Percentiles rank a stretch among this genome's conserved stretches.
phyloP scores from a whole-genome alignment of 2,888 invertebrate species.

The Sepiola atlantica region DNA sequence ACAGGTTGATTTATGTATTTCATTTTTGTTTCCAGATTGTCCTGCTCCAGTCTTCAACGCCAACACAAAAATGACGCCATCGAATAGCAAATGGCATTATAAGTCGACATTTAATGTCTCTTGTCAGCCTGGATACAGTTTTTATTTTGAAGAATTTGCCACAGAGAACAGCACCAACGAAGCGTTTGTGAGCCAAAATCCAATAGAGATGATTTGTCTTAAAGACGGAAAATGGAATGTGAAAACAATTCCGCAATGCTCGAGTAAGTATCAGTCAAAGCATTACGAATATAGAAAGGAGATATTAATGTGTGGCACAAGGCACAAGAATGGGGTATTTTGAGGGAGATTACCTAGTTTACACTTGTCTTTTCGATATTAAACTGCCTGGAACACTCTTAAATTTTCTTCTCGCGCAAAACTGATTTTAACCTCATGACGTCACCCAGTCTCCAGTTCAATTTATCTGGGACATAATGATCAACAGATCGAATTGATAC shows the following conservation, averaged over 20 bases:
- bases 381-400: too few species aligned
- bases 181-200: slow-evolving; percentile 49
- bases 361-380: too few species aligned
- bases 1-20: background rate
- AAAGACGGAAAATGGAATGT: slow-evolving; percentile 58
- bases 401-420: too few species aligned
- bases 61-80: slow-evolving; percentile 48
- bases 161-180: slow-evolving; percentile 39
- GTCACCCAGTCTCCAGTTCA: too few species aligned
- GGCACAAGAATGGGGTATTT: too few species aligned
- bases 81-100: slow-evolving; percentile 47
- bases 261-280: slow-evolving; percentile 70
- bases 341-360: too few species aligned
- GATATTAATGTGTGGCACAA: too few species aligned
- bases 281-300: too few species aligned
- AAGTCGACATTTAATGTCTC: slow-evolving; percentile 52
- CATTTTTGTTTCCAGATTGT: slow-evolving; percentile 53
- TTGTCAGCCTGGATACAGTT: slow-evolving; percentile 55
- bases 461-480: too few species aligned
- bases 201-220: slow-evolving; percentile 54
- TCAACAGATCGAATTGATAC: too few species aligned
- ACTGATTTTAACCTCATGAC: too few species aligned
- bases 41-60: slow-evolving; percentile 51
- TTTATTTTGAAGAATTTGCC: slow-evolving; percentile 37
- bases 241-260: slow-evolving; percentile 54